Percentiles rank a stretch among this genome's conserved stretches.
Evolutionary conservation across 2,888 invertebrate species (phyloP).

Genomic region (Eristalis pertinax): DNA sequence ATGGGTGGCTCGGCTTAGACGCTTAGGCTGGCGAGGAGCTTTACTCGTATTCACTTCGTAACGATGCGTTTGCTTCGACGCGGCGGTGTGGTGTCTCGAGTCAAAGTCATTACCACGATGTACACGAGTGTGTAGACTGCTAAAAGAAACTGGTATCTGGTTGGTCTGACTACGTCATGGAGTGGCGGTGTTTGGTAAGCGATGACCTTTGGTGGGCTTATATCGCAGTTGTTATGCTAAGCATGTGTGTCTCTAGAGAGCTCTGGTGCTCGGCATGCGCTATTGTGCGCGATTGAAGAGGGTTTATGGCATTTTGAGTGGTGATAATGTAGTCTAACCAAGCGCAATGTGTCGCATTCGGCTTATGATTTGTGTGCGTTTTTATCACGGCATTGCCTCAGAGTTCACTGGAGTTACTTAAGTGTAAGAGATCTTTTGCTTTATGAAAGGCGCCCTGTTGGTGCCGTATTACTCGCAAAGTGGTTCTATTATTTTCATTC

Average conservation of each 20-base stretch:
- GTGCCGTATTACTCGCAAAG: background rate
- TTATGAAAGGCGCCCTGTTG: background rate
- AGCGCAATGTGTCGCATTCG: slow-evolving; percentile 6
- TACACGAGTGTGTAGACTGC: slow-evolving; percentile 12
- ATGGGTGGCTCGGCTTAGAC: slow-evolving; percentile 14
- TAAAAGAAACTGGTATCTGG: slow-evolving; percentile 28
- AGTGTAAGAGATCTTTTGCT: background rate
- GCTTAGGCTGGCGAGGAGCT: slow-evolving; percentile 14
- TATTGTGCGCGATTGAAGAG: slow-evolving; percentile 10
- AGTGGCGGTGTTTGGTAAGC: slow-evolving; percentile 45
- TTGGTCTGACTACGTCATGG: slow-evolving; percentile 23
- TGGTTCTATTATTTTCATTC: background rate
- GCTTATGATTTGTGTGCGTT: background rate
- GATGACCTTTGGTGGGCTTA: slow-evolving; percentile 38
- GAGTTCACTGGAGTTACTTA: background rate
- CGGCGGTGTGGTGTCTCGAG: slow-evolving; percentile 18
- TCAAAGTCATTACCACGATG: slow-evolving; percentile 67
- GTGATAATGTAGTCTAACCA: background rate
- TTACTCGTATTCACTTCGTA: slow-evolving; percentile 25
- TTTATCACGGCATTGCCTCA: background rate
- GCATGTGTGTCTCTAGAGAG: background rate
- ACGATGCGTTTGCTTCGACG: background rate
- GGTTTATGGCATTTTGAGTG: slow-evolving; percentile 10
- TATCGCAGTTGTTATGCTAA: slow-evolving; percentile 28
- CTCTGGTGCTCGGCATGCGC: background rate